Conservation (phyloP, 1,140 invertebrate genomes). For the Megathymus violae region DNA sequence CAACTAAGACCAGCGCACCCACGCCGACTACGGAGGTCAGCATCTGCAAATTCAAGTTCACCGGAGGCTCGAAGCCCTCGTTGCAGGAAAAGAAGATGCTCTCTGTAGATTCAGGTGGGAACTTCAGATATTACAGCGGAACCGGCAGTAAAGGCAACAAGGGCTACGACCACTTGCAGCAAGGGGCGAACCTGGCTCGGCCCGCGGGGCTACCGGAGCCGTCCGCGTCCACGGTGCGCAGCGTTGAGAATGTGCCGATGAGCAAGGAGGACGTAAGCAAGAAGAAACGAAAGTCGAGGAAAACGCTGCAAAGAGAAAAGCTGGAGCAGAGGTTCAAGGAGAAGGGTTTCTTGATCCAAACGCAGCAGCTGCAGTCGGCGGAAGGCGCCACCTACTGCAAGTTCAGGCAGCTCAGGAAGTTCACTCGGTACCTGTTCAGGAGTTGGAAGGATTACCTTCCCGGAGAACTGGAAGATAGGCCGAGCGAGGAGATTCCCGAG, state of each 20-base stretch:
- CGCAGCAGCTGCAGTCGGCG: conserved; percentile 94
- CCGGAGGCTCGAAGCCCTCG: conserved; percentile 92
- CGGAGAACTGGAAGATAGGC: conserved; percentile 88
- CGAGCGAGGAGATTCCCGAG: too few relatives aligned
- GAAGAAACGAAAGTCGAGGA: conserved; percentile 90
- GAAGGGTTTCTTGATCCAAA: conserved; percentile 96
- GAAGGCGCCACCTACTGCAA: conserved; percentile 97
- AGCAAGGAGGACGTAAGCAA: conserved; percentile 78
- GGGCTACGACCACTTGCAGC: too few relatives aligned
- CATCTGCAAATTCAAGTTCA: conserved; percentile 97
- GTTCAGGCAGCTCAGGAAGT: conserved; percentile 95
- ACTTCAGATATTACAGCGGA: too few relatives aligned
- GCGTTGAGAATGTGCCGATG: too few relatives aligned
- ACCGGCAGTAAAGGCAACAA: too few relatives aligned
- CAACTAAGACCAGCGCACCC: conserved; percentile 87
- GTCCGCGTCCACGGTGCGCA: too few relatives aligned
- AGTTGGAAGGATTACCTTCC: conserved; percentile 97
- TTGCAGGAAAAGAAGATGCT: conserved; percentile 96
- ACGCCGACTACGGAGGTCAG: conserved; percentile 92
- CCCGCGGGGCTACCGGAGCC: too few relatives aligned
- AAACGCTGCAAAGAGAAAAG: conserved; percentile 93
- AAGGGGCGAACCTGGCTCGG: too few relatives aligned
- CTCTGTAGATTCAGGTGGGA: too few relatives aligned
- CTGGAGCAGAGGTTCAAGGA: conserved; percentile 96
- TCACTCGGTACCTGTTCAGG: conserved; percentile 94